Conservation (phyloP, 2,797 vertebrate genomes). For the Agapornis canus region DNA sequence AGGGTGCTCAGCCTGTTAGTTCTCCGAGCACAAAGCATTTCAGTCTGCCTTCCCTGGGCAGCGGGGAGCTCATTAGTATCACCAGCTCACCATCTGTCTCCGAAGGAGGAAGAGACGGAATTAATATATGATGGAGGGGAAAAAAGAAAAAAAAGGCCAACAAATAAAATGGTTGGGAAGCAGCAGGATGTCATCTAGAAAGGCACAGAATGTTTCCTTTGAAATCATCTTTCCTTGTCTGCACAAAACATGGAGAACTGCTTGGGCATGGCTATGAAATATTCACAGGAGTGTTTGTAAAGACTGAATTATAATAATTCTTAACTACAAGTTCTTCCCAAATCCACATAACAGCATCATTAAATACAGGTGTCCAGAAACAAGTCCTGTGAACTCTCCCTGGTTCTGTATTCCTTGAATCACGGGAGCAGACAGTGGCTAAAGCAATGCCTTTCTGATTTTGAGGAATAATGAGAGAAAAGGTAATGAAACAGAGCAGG, state of each 20-base stretch:
- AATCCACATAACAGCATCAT: background rate
- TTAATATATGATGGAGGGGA: background rate
- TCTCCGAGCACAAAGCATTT: constrained; percentile 56
- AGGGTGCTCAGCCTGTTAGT: constrained; percentile 35
- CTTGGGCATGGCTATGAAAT: background rate
- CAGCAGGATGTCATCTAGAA: constrained; percentile 32
- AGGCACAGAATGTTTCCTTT: background rate
- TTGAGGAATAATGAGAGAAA: background rate
- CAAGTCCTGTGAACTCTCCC: background rate
- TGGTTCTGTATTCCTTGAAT: background rate
- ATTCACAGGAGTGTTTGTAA: background rate
- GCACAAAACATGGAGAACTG: background rate
- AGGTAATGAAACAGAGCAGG: background rate
- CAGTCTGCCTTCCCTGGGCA: constrained; percentile 46
- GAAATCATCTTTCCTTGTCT: background rate
- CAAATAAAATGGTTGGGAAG: constrained; percentile 6
- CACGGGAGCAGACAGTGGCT: background rate
- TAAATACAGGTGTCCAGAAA: background rate
- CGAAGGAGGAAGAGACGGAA: constrained; percentile 13
- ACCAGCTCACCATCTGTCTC: constrained; percentile 68
- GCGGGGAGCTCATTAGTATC: constrained; percentile 66
- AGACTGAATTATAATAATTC: background rate
- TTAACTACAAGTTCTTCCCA: background rate
- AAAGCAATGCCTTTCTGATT: background rate
- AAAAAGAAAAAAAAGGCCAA: background rate